These are phyloP conservation scores for Adelognathus sp. DNA, from an alignment of 2,888 invertebrate genomes.

Conservation along the genomic window DNA sequence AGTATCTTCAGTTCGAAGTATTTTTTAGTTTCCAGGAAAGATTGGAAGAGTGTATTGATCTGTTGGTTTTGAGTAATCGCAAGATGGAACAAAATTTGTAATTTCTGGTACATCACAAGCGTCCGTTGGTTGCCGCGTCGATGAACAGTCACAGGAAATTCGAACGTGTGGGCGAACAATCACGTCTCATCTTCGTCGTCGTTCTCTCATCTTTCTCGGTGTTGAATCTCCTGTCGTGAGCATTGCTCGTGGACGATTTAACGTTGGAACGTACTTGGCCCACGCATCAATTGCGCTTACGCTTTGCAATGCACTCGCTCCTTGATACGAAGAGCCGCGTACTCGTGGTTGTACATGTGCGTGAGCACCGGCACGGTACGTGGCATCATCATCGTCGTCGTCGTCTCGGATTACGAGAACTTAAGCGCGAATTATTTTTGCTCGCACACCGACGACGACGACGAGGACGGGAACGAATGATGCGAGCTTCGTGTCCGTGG, in stretches of 20 bases:
- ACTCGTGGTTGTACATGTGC: not conserved
- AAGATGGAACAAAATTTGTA: too few relatives aligned
- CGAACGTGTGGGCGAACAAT: conserved; percentile 68
- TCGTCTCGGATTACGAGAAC: conserved; percentile 54
- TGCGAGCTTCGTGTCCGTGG: conserved; percentile 26
- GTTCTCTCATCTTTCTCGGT: conserved; percentile 14
- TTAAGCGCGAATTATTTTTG: conserved; percentile 52
- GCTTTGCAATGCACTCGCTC: conserved; percentile 47
- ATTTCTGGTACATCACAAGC: not conserved
- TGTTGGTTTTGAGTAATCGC: too few relatives aligned
- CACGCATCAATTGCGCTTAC: conserved; percentile 66
- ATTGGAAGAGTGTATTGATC: too few relatives aligned
- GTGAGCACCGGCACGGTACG: conserved; percentile 10
- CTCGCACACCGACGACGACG: conserved; percentile 25
- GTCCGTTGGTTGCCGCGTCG: not conserved
- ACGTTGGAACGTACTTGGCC: conserved; percentile 71
- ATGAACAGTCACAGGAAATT: conserved; percentile 64
- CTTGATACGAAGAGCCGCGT: too few relatives aligned
- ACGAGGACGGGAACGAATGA: conserved; percentile 22
- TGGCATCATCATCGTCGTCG: conserved; percentile 43
- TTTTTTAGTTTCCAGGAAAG: too few relatives aligned
- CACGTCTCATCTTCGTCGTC: conserved; percentile 64
- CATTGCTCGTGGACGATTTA: conserved; percentile 70
- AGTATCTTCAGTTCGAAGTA: too few relatives aligned
- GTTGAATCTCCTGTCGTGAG: conserved; percentile 64